Percentiles rank a stretch among this genome's conserved stretches.
Evolutionary conservation across 2,888 invertebrate species (phyloP).

Genomic region (Charanyca ferruginea): DNA sequence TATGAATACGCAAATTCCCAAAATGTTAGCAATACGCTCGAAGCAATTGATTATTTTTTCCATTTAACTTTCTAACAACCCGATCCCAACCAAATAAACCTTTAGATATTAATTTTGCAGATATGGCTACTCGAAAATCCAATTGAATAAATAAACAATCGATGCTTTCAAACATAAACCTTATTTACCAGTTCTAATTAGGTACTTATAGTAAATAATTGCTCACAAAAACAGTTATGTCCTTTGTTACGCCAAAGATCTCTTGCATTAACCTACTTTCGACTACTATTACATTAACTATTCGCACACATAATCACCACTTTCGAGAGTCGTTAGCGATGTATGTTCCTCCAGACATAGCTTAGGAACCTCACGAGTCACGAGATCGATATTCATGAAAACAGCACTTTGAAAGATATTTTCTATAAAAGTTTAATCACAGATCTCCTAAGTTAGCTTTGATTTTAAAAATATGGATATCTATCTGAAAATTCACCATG

Average conservation of each 20-base stretch:
- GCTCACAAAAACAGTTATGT: not conserved
- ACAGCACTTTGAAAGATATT: too few relatives aligned
- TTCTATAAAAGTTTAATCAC: too few relatives aligned
- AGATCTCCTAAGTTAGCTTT: too few relatives aligned
- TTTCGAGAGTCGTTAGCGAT: conserved; percentile 27
- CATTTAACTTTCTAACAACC: not conserved
- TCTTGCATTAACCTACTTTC: conserved; percentile 25
- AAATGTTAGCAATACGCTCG: not conserved
- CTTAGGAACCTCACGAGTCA: not conserved
- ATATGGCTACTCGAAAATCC: not conserved
- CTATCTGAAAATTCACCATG: too few relatives aligned
- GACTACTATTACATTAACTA: conserved; percentile 22
- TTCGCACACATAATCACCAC: conserved; percentile 33
- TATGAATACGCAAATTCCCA: conserved; percentile 4
- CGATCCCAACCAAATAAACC: not conserved
- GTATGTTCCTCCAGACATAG: conserved; percentile 2
- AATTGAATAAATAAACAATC: too few relatives aligned
- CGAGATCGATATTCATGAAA: too few relatives aligned
- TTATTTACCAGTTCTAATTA: too few relatives aligned
- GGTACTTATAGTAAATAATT: too few relatives aligned
- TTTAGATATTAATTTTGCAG: not conserved
- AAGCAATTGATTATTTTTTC: conserved; percentile 8
- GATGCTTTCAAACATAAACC: too few relatives aligned
- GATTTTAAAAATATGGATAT: too few relatives aligned
- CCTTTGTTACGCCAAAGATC: conserved; percentile 4